phyloP scores from a whole-genome alignment of 1,140 invertebrate genomes.

The Drosophila trapezifrons region DNA sequence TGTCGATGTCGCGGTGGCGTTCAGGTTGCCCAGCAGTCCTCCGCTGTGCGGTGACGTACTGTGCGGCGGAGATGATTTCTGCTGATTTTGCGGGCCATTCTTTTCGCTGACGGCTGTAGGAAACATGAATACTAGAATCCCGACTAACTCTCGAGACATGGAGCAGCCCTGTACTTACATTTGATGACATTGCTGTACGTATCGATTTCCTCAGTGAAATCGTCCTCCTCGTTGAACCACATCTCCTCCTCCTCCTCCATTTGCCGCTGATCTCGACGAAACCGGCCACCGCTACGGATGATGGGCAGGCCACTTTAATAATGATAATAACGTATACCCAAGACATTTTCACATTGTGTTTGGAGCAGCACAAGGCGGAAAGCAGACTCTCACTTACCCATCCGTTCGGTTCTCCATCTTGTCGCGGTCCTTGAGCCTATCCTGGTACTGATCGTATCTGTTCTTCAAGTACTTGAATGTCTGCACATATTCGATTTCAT shows the following conservation, averaged over 20 bases:
- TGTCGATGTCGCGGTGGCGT: slow-evolving; percentile 70
- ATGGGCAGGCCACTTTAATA: slow-evolving; percentile 86
- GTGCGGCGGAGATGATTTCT: slow-evolving; percentile 79
- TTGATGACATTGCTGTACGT: slow-evolving; percentile 84
- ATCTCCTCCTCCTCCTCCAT: slow-evolving; percentile 99
- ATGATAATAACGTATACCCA: slow-evolving; percentile 72
- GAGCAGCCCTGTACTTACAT: slow-evolving; percentile 68
- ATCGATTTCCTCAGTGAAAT: slow-evolving; percentile 91
- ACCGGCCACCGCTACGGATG: slow-evolving; percentile 91
- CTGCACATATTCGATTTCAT: slow-evolving; percentile 97
- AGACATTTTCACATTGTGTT: slow-evolving; percentile 20
- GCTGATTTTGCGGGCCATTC: slow-evolving; percentile 74
- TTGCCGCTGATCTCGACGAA: slow-evolving; percentile 94
- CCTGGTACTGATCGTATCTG: slow-evolving; percentile 97
- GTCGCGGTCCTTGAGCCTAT: slow-evolving; percentile 93
- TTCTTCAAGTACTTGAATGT: slow-evolving; percentile 97
- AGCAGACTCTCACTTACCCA: slow-evolving; percentile 85
- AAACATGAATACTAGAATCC: neutral
- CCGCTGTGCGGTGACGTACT: slow-evolving; percentile 66
- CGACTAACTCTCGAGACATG: neutral
- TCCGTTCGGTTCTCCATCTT: slow-evolving; percentile 87
- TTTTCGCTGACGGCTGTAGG: slow-evolving; percentile 79
- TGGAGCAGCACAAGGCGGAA: slow-evolving; percentile 10
- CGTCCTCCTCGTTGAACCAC: slow-evolving; percentile 99
- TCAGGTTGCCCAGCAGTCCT: slow-evolving; percentile 69